Evolutionary conservation across 2,888 invertebrate genomes (phyloP), one percentile per base, ranked within the genome.

Genomic region (Anticlea derivata): DNA sequence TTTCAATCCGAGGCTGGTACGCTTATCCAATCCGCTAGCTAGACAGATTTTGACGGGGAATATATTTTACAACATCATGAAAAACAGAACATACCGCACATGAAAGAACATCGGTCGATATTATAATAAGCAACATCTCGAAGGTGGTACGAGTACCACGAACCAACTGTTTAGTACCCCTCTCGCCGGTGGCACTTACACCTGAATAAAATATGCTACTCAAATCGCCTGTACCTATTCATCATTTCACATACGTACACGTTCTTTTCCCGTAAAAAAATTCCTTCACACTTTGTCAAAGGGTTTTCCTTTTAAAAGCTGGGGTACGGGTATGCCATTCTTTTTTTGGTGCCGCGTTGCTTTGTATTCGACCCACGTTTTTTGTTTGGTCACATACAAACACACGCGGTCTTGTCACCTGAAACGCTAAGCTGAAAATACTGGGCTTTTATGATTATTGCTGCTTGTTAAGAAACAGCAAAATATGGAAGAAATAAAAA

Each of bases 331-430:
- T 55, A 37, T 50, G 61, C 53, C 58, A 56, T 60, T 57, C 41
- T 68, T 72, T 72, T 73, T 70, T 64, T 61, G 60, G 63, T 65
- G 60, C 61, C 53, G 54, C 49, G 60, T 63, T 59, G 64, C 67
- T 78, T 78, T 75, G 73, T 76, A 78, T 72, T 72, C 74, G 38
- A 35, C 53, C 59, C 74, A 65, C 70, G 66, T 65, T 68, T 70
- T 48, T 72, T 69, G 66, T 60, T 60, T 57, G 63, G 65, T 61
- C 66, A 65, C 70, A 68, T 63, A 68, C 60, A 68, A 64, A 68
- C 63, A 64, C 50, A 41, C 51, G 50, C 44, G 56, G 61, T 51
- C 63, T 63, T 65, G 66, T 67, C 69, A 74, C 72, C 71, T 70
- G 67, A 59, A 70, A 66, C 61, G 56, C 60, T 63, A 51, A 40